A percentile compares a stretch with the other conserved stretches of the same genome.
phyloP scores from a whole-genome alignment of 2,113 vertebrate species.

The Numenius arquata region DNA sequence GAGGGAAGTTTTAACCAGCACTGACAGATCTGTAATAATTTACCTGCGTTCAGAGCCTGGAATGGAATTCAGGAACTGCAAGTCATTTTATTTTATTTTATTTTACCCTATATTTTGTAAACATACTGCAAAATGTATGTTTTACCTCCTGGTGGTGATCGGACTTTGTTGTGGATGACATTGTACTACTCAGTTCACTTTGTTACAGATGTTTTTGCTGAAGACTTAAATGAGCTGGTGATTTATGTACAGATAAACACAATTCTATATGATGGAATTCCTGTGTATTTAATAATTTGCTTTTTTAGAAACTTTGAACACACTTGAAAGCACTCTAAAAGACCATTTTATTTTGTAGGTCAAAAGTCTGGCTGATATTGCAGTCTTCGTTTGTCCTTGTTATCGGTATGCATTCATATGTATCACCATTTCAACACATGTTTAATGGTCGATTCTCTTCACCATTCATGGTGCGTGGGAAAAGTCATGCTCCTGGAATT shows the following conservation, averaged over 20 bases:
- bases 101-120: neutral
- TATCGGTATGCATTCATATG: neutral
- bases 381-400: neutral
- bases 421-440: neutral
- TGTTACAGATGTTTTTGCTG: neutral
- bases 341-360: neutral
- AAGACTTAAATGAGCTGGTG: neutral
- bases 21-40: neutral
- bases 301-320: neutral
- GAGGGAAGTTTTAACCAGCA: neutral
- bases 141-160: neutral
- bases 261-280: neutral
- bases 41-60: neutral
- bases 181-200: neutral
- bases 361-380: neutral
- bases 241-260: neutral
- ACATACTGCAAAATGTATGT: neutral
- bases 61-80: neutral
- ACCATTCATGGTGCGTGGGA: neutral
- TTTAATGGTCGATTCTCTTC: neutral
- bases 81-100: neutral
- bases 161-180: neutral
- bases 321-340: neutral
- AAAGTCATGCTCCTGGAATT: neutral
- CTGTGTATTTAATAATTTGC: neutral